Evolutionary conservation across 2,113 vertebrate species (phyloP), one percentile per base, ranked within the genome.

Genomic region (Heliornis fulica): DNA sequence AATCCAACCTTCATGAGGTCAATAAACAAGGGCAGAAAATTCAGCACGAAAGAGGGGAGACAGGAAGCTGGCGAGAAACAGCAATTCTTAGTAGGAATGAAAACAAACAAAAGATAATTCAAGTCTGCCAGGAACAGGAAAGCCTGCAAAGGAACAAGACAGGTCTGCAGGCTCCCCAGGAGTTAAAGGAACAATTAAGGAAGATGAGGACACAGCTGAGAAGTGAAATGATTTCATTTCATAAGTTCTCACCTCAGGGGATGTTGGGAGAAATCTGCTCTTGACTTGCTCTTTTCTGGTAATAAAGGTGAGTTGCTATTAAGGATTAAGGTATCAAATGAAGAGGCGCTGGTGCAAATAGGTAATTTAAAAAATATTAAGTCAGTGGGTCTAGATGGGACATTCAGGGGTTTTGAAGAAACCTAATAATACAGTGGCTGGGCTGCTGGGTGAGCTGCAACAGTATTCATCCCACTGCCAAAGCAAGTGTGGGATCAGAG

Each of bases 281-380:
- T 95, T 14, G 59, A 83, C 88, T 66, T 56, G 94, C 85, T 96
- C 93, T 87, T 63, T 86, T 83, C 92, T 95, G 92, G 90, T 88
- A 96, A 97, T 96, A 96, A 96, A 96, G 96, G 93, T 96, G 94
- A 93, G 93, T 59, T 95, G 95, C 94, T 96, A 56, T 88, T 74
- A 89, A 95, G 94, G 95, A 96, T 95, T 95, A 96, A 96, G 93
- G 92, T 89, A 95, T 96, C 94, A 95, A 90, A 93, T 56, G 92
- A 83, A 95, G 94, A 96, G 68, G 93, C 5, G 36, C 68, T 32
- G 85, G 82, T 91, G 94, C 90, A 95, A 96, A 96, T n/a, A 78
- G 96, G 93, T 91, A 96, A 91, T 96, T 96, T 93, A 56, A 83
- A 88, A 91, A 80, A 94, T 90, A 96, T 93, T 92, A 95, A 95